A percentile compares a stretch with the other conserved stretches of the same genome.
These are phyloP conservation scores for Cataglyphis cursor DNA, from an alignment of 2,888 invertebrate genomes.

Conservation along the genomic window DNA sequence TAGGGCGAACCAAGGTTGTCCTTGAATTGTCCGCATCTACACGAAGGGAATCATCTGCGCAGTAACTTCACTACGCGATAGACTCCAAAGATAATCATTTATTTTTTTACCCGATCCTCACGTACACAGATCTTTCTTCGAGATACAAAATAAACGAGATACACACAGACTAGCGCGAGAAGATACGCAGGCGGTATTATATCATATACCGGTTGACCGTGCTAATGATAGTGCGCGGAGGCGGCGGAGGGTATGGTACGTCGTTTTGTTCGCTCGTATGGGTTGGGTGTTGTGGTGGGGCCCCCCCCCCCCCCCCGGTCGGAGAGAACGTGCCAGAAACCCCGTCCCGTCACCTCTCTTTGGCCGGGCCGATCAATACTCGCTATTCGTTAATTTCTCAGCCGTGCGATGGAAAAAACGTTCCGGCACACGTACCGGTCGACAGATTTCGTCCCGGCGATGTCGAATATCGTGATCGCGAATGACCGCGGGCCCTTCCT, in stretches of 20 bases:
- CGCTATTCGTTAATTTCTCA: constrained; percentile 52
- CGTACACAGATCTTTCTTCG: not conserved
- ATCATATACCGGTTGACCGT: constrained; percentile 47
- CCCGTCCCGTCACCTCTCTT: constrained; percentile 74
- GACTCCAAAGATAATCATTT: not conserved
- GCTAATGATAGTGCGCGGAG: constrained; percentile 23
- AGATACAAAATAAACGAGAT: constrained; percentile 57
- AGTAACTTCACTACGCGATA: constrained; percentile 6
- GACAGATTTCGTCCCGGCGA: constrained; percentile 30
- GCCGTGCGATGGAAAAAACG: not conserved
- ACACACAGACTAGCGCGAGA: constrained; percentile 2
- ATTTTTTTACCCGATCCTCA: not conserved
- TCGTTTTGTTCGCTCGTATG: constrained; percentile 66
- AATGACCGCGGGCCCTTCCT: fast-evolving
- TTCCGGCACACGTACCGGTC: fast-evolving
- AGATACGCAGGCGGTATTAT: constrained; percentile 37
- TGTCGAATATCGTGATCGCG: not conserved
- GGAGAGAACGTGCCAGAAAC: constrained; percentile 84
- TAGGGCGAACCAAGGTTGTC: constrained; percentile 8
- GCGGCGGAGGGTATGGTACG: constrained; percentile 54
- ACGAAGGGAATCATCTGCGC: not conserved
- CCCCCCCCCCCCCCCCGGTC: not conserved
- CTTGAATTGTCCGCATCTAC: not conserved
- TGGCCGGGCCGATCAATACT: constrained; percentile 83
- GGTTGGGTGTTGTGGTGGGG: constrained; percentile 68